Percentiles rank a stretch among this genome's conserved stretches.
phyloP scores from a whole-genome alignment of 1,140 invertebrate species.

The Cherax quadricarinatus region DNA sequence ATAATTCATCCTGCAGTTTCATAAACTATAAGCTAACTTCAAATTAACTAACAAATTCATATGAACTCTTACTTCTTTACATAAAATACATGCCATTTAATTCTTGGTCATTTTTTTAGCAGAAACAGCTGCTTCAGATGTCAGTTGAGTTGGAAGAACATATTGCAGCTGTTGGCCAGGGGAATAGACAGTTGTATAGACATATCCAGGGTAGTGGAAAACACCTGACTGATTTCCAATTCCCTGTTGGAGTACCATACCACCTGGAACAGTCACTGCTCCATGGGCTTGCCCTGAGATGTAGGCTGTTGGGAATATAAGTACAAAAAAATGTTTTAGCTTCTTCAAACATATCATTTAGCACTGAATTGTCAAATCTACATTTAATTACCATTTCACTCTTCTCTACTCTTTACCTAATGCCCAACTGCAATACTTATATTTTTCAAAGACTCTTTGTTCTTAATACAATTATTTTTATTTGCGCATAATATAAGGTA shows the following conservation, averaged over 20 bases:
- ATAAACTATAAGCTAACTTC: not conserved
- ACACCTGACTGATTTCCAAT: not conserved
- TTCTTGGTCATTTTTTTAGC: not conserved
- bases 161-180: conserved; percentile 29
- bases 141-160: conserved; percentile 33
- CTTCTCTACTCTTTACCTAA: too few relatives aligned
- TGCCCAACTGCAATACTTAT: too few relatives aligned
- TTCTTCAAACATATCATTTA: not conserved
- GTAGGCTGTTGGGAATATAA: conserved; percentile 31
- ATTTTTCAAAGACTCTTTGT: too few relatives aligned
- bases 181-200: conserved; percentile 50
- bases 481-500: too few relatives aligned
- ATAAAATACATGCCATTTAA: not conserved
- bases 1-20: not conserved
- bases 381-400: too few relatives aligned
- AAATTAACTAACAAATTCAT: not conserved
- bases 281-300: conserved; percentile 5
- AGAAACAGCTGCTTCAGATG: conserved; percentile 13
- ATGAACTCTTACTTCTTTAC: not conserved
- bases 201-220: conserved; percentile 46
- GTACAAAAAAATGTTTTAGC: not conserved
- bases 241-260: conserved; percentile 12
- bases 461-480: too few relatives aligned
- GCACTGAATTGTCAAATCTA: not conserved
- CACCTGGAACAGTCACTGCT: conserved; percentile 22